Percentiles rank a stretch among this genome's conserved stretches.
Evolutionary conservation across 2,113 vertebrate genomes (phyloP).

Genomic region (Oreochromis spilurus): DNA sequence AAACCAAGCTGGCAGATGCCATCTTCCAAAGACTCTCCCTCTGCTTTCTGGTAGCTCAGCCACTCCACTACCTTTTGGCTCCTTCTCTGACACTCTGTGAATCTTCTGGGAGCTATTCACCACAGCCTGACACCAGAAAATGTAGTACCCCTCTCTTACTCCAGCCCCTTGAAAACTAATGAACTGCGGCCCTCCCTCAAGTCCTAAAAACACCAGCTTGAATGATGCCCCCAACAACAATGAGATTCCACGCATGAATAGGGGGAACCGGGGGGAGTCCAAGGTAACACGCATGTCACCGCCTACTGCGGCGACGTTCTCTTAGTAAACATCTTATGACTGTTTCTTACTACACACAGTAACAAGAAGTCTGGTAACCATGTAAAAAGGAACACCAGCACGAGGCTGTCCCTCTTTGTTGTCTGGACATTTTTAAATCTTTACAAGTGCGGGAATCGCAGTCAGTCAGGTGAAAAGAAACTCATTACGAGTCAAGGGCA

Average conservation of each 20-base stretch:
- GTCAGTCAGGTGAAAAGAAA: slow-evolving; percentile 52
- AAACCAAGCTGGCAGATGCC: slow-evolving; percentile 40
- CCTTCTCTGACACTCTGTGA: slow-evolving; percentile 28
- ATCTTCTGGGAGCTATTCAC: slow-evolving; percentile 35
- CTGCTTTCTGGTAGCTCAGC: background rate
- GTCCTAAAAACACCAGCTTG: slow-evolving; percentile 71
- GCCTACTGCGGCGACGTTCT: slow-evolving; percentile 47
- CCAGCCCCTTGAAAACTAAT: slow-evolving; percentile 55
- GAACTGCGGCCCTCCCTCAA: slow-evolving; percentile 59
- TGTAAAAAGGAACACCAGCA: slow-evolving; percentile 44
- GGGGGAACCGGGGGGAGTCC: slow-evolving; percentile 59
- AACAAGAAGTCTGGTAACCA: slow-evolving; percentile 57
- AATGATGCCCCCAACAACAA: slow-evolving; percentile 69
- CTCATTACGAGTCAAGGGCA: slow-evolving; percentile 54
- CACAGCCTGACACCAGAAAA: slow-evolving; percentile 51
- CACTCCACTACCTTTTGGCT: slow-evolving; percentile 15
- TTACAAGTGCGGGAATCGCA: slow-evolving; percentile 70
- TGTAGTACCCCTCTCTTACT: slow-evolving; percentile 21
- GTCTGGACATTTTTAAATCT: slow-evolving; percentile 65
- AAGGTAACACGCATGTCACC: slow-evolving; percentile 57
- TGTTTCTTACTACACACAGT: slow-evolving; percentile 29
- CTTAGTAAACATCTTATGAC: slow-evolving; percentile 64
- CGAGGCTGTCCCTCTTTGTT: slow-evolving; percentile 48
- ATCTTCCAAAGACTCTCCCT: slow-evolving; percentile 48
- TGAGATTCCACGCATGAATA: slow-evolving; percentile 72